These are phyloP conservation scores for Corythucha ciliata DNA, from an alignment of 2,888 invertebrate genomes.

Conservation along the genomic window DNA sequence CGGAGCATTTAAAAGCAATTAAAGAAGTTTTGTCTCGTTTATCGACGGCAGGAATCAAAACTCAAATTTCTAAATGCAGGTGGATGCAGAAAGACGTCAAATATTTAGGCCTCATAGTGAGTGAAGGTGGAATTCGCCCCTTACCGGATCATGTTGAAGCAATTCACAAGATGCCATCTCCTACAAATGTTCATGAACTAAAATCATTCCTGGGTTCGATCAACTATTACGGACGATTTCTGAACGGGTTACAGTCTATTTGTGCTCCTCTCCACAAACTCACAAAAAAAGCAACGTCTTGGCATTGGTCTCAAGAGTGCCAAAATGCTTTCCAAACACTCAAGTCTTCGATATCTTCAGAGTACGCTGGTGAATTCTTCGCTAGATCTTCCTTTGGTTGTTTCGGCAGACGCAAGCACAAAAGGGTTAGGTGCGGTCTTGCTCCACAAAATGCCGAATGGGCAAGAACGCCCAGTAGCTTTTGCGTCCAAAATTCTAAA, in stretches of 20 bases:
- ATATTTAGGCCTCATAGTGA: slow-evolving; percentile 13
- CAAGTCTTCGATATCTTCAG: slow-evolving; percentile 8
- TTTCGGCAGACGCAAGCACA: slow-evolving; percentile 21
- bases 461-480: slow-evolving; percentile 16
- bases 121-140: slow-evolving; percentile 11
- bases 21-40: slow-evolving; percentile 1
- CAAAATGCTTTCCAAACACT: slow-evolving; percentile 13
- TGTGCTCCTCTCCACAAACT: slow-evolving; percentile 19
- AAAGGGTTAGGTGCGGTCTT: slow-evolving; percentile 22
- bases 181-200: slow-evolving; percentile 15
- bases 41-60: not conserved
- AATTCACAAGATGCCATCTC: slow-evolving; percentile 16
- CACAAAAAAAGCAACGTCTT: slow-evolving; percentile 15
- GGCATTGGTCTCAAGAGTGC: slow-evolving; percentile 19
- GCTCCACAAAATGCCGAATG: slow-evolving; percentile 14
- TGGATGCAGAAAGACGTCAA: not conserved
- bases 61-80: slow-evolving; percentile 3
- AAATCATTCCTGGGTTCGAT: slow-evolving; percentile 23
- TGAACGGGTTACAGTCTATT: slow-evolving; percentile 15
- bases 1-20: slow-evolving; percentile 5
- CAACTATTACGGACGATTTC: slow-evolving; percentile 25
- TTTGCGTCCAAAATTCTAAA: slow-evolving; percentile 14
- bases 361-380: slow-evolving; percentile 10
- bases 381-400: slow-evolving; percentile 1
- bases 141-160: slow-evolving; percentile 2